Conservation (phyloP, 1,140 invertebrate species). For the Archivesica marissinica region DNA sequence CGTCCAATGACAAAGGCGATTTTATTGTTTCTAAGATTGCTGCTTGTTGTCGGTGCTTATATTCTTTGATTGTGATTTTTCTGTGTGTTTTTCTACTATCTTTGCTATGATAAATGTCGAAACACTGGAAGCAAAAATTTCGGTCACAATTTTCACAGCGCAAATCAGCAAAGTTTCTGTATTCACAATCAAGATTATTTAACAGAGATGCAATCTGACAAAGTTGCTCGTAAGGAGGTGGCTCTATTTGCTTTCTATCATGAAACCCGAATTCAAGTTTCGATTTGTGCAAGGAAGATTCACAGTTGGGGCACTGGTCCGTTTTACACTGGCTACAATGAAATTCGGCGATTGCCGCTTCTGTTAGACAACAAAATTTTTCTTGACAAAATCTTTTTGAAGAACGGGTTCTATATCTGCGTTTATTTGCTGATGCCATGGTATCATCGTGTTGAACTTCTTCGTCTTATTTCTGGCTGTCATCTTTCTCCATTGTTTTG, state of each 20-base stretch:
- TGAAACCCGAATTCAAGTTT: constrained; percentile 80
- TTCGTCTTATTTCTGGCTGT: constrained; percentile 16
- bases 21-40: constrained; percentile 65
- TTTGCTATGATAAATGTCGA: constrained; percentile 76
- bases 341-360: constrained; percentile 77
- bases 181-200: constrained; percentile 71
- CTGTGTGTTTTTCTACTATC: constrained; percentile 70
- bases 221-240: constrained; percentile 72
- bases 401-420: constrained; percentile 67
- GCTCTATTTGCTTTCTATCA: constrained; percentile 73
- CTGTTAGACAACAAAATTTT: constrained; percentile 77
- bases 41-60: constrained; percentile 64
- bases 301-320: constrained; percentile 82
- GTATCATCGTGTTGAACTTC: constrained; percentile 44
- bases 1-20: constrained; percentile 71
- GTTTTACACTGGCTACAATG: constrained; percentile 82
- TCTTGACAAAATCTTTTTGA: constrained; percentile 79
- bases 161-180: constrained; percentile 82
- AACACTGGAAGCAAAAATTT: constrained; percentile 82
- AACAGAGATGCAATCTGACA: constrained; percentile 75
- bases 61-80: constrained; percentile 70
- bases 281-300: constrained; percentile 80
- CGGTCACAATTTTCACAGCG: constrained; percentile 80
- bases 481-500: constrained; percentile 53
- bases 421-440: constrained; percentile 43